These are phyloP conservation scores for Euwallacea similis DNA, from an alignment of 1,140 invertebrate genomes.

Conservation along the genomic window DNA sequence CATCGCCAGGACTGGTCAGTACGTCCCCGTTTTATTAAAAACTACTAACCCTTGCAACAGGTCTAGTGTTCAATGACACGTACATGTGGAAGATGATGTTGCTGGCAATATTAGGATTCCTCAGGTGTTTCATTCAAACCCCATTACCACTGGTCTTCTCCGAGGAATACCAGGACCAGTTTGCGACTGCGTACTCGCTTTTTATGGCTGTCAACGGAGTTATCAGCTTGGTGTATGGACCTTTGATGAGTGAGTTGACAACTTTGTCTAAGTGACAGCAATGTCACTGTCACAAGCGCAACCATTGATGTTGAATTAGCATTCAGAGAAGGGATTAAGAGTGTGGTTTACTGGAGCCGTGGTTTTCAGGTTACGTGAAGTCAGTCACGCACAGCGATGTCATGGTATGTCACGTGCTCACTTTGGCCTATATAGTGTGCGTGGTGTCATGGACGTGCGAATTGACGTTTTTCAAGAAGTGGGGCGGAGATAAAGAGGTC, in stretches of 20 bases:
- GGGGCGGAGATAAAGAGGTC: too few relatives aligned
- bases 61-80: slow-evolving; percentile 21
- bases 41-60: slow-evolving; percentile 3
- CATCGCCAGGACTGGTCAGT: slow-evolving; percentile 46
- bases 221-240: slow-evolving; percentile 39
- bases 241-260: slow-evolving; percentile 42
- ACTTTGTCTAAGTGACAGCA: background rate
- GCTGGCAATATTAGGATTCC: slow-evolving; percentile 40
- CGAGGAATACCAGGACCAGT: slow-evolving; percentile 43
- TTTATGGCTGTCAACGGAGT: slow-evolving; percentile 46
- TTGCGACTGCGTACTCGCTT: slow-evolving; percentile 45
- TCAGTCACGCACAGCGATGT: slow-evolving; percentile 42
- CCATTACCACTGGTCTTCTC: slow-evolving; percentile 43
- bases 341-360: background rate
- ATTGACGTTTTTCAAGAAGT: slow-evolving; percentile 25
- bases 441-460: slow-evolving; percentile 45
- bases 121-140: slow-evolving; percentile 45
- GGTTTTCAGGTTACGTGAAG: slow-evolving; percentile 43
- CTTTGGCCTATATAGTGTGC: slow-evolving; percentile 41
- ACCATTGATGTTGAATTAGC: background rate
- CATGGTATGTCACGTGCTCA: slow-evolving; percentile 48
- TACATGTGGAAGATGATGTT: slow-evolving; percentile 35
- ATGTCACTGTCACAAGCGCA: background rate
- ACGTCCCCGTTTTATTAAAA: background rate
- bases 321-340: too few relatives aligned